These are phyloP conservation scores for Actinemys pallida DNA, from an alignment of 2,113 vertebrate genomes.

Conservation along the genomic window DNA sequence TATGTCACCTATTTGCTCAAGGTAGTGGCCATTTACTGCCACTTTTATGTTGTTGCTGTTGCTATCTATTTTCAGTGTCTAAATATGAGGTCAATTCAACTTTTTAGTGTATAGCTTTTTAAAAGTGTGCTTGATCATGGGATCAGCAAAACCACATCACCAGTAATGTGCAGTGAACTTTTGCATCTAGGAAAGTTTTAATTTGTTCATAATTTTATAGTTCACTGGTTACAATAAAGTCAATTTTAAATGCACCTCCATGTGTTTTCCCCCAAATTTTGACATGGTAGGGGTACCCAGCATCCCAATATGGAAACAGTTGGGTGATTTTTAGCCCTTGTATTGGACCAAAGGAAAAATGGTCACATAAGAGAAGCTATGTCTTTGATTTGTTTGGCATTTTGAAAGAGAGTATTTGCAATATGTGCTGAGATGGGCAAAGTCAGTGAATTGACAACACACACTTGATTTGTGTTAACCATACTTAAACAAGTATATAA, in stretches of 20 bases:
- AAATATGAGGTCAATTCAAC: background rate
- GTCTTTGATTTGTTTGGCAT: background rate
- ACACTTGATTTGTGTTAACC: background rate
- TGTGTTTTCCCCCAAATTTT: background rate
- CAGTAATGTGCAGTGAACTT: background rate
- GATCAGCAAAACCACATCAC: background rate
- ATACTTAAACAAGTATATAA: background rate
- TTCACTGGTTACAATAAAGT: background rate
- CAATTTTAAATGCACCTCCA: background rate
- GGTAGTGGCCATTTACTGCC: background rate
- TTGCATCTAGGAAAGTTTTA: background rate
- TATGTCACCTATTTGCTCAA: background rate
- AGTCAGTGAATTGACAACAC: background rate
- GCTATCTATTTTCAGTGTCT: background rate
- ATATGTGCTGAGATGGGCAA: background rate
- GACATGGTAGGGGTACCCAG: background rate
- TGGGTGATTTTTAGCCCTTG: background rate
- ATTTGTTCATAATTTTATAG: background rate
- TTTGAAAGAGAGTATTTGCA: background rate
- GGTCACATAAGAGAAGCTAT: background rate
- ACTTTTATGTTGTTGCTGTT: background rate
- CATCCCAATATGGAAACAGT: background rate
- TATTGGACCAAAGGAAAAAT: background rate
- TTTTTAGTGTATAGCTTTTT: too few species aligned
- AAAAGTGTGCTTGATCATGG: background rate